Percentiles rank a stretch among this genome's conserved stretches.
These are phyloP conservation scores for Magallana gigas DNA, from an alignment of 1,140 invertebrate genomes.

Conservation along the genomic window DNA sequence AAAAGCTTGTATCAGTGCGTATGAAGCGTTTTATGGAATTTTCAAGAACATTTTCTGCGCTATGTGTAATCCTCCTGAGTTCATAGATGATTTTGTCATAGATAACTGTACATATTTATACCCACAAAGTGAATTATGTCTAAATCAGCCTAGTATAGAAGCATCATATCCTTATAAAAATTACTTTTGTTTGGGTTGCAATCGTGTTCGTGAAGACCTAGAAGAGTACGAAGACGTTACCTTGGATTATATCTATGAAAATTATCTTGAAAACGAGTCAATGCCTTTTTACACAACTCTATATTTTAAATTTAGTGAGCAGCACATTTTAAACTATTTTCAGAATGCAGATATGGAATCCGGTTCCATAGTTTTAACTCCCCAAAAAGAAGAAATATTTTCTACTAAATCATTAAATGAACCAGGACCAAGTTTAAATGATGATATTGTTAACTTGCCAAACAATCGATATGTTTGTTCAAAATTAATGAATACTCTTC, in stretches of 20 bases:
- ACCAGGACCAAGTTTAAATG: too few species aligned
- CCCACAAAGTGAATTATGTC: background rate
- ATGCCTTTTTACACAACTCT: too few species aligned
- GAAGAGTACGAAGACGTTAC: background rate
- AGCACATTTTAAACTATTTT: too few species aligned
- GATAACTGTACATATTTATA: background rate
- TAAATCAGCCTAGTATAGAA: background rate
- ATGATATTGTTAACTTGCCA: background rate
- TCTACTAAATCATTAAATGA: too few species aligned
- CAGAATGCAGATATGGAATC: too few species aligned
- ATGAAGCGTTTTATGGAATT: background rate
- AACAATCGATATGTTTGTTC: background rate
- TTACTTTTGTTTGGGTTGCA: background rate
- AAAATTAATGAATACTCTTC: background rate
- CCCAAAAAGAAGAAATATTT: too few species aligned
- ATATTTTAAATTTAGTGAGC: too few species aligned
- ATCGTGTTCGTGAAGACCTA: background rate
- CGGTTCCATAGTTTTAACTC: too few species aligned
- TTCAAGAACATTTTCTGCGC: slow-evolving; percentile 9
- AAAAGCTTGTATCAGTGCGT: background rate
- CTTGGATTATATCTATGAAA: background rate
- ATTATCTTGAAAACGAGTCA: background rate
- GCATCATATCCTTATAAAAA: slow-evolving; percentile 9
- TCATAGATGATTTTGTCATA: background rate
- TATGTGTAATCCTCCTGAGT: background rate